Base-by-base conservation (phyloP, 2,113 vertebrate species). In the Ceyx cyanopectus region DNA sequence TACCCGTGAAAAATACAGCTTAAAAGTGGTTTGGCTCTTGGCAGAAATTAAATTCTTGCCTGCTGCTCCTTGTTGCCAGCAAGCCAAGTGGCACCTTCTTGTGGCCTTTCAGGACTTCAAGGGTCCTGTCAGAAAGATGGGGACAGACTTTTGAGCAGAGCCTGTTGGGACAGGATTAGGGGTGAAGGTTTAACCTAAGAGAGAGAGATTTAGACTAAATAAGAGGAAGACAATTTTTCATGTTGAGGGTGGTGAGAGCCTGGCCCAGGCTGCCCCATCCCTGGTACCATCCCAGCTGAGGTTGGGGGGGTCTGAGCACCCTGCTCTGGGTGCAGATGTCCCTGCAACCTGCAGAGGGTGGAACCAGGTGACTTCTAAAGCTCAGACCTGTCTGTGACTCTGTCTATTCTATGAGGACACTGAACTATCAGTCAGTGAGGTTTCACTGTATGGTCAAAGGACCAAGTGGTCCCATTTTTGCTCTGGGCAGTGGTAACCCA, bases 371-470 rank as follows among this genome's bases (percentile, higher is more conserved):
- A 54, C 24, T 8, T 29, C 29, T 9, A 54, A 17, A 54, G 51
- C 26, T 54, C 51, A 54, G 24, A 34, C 32, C 32, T 23, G 32
- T 34, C 57, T 34, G 16, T 61, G 34, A 17, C 11, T 37, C 15
- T 61, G 10, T 26, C 30, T 12, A 34, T 10, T 27, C 10, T n/a
- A 3, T 4, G 40, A 54, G 27, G 61, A 87, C 22, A 30, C 11
- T 27, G 54, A 57, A 16, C 37, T 12, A 4, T 0, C 8, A 30
- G 32, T 10, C 2, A 0, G 1, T 0, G 5, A 1, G 0, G 4
- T 65, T 89, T 68, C 72, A 27, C 43, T 54, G 21, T 6, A 12
- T 0, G 60, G 51, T 2, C 54, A 43, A 45, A 82, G 50, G 72
- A 69, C 57, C 18, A 37, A 27, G 30, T 0, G 6, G 21, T 20